Percentiles rank a stretch among this genome's conserved stretches.
Evolutionary conservation across 2,888 invertebrate genomes (phyloP).

Genomic region (Nemotelus nigrinus): DNA sequence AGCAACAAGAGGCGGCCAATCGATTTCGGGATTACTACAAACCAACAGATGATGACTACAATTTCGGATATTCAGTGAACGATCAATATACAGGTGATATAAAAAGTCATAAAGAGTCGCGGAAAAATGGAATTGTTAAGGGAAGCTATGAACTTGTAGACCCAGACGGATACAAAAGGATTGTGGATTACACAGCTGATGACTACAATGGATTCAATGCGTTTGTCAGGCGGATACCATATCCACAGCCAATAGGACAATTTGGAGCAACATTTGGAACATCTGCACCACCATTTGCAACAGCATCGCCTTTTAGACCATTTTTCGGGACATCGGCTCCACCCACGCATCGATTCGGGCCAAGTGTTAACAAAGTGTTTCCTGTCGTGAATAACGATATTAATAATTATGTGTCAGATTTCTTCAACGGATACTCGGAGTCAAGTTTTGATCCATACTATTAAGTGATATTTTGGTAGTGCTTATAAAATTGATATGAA

Average conservation of each 20-base stretch:
- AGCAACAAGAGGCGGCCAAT: constrained; percentile 24
- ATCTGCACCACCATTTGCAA: neutral
- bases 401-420: constrained; percentile 35
- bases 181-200: constrained; percentile 64
- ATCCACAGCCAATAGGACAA: neutral
- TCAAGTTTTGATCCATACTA: constrained; percentile 29
- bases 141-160: constrained; percentile 64
- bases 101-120: constrained; percentile 63
- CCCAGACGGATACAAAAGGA: constrained; percentile 63
- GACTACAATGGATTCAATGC: constrained; percentile 64
- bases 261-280: neutral
- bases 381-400: constrained; percentile 12
- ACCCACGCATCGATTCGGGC: neutral
- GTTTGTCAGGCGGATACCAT: constrained; percentile 59
- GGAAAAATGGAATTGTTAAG: constrained; percentile 62
- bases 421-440: constrained; percentile 27
- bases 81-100: constrained; percentile 62
- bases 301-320: neutral
- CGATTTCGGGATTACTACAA: constrained; percentile 21
- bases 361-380: neutral
- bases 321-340: neutral
- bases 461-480: neutral
- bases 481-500: neutral
- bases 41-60: constrained; percentile 59
- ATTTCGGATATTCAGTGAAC: constrained; percentile 59